Evolutionary conservation across 2,888 invertebrate genomes (phyloP), one percentile per base, ranked within the genome.

Genomic region (Dasypolia templi): DNA sequence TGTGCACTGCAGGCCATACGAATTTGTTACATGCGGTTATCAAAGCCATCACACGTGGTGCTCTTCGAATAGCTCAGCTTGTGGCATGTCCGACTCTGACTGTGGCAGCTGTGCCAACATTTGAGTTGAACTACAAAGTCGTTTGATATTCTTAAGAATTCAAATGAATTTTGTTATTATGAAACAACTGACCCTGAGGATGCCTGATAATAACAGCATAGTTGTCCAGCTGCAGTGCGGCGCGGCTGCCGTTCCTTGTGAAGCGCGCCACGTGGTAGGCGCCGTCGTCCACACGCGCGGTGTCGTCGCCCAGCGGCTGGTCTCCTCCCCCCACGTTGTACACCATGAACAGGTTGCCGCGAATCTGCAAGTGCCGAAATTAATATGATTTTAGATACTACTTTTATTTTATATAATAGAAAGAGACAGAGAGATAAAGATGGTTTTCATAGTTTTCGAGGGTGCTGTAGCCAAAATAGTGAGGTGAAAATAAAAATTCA

Each of bases 251-350:
- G 72, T 97, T 97, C 84, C 99, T 97, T 6, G 98, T 98, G 93
- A 99, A 99, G 85, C 98, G 96, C 2, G 99, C 97, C 56, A 99
- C 98, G 95, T 99, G 99, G 94, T 99, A 99, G 58, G 98, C 97
- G 84, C 99, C 99, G 90, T 99, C 99, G 90, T 99, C 99, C 9
- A 99, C 98, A 92, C 98, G 97, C 6, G 98, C 97, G n/a, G 98
- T 97, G 88, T 98, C 98, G 91, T 99, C 99, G 1, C 98, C 99
- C 42, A 99, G 97, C 0, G 99, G 98, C 91, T 99, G 98, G 90
- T 99, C 99, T 72, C 98, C 98, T 0, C 98, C 98, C 0, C 99
- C 99, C 94, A 99, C 98, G 93, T 99, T 99, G 96, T 99, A 99
- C 7, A 99, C 98, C 95, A 98, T 98, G 91, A 99, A 98, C 11